A percentile compares a stretch with the other conserved stretches of the same genome.
Evolutionary conservation across 2,888 invertebrate genomes (phyloP).

Genomic region (Octodonta nipae): DNA sequence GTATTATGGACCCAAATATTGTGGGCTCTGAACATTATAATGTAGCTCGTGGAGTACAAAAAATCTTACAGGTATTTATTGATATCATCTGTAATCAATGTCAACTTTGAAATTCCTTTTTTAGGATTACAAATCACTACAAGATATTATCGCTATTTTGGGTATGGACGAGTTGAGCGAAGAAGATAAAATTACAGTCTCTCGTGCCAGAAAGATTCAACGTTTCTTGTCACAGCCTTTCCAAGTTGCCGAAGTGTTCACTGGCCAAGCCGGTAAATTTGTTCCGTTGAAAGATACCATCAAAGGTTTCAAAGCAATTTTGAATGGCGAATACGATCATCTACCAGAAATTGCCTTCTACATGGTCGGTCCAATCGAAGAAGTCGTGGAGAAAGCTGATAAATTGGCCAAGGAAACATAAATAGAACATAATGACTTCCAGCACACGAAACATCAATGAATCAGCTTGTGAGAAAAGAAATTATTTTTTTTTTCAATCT

Average conservation of each 20-base stretch:
- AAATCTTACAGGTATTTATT: conserved; percentile 74
- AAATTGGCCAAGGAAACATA: conserved; percentile 44
- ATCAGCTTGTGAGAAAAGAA: too few species aligned
- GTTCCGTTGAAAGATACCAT: conserved; percentile 88
- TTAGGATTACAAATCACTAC: conserved; percentile 50
- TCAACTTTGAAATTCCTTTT: too few species aligned
- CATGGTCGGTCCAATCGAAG: conserved; percentile 97
- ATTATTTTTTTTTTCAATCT: too few species aligned
- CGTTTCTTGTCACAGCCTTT: conserved; percentile 96
- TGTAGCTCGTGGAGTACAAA: conserved; percentile 81
- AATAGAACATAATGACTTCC: too few species aligned
- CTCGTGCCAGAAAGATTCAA: conserved; percentile 95
- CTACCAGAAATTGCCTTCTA: conserved; percentile 97
- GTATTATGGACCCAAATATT: conserved; percentile 88
- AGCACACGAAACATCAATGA: too few species aligned
- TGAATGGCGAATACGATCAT: conserved; percentile 86
- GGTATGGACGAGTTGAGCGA: conserved; percentile 99
- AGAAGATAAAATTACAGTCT: conserved; percentile 93
- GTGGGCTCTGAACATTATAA: conserved; percentile 80
- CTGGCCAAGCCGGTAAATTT: conserved; percentile 88
- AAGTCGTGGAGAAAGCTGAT: conserved; percentile 74
- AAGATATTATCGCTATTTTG: conserved; percentile 94
- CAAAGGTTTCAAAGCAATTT: conserved; percentile 72
- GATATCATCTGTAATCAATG: too few species aligned
- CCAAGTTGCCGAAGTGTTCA: conserved; percentile 94